Conservation (phyloP, 2,797 vertebrate species). For the Sebastes matsubarae region DNA sequence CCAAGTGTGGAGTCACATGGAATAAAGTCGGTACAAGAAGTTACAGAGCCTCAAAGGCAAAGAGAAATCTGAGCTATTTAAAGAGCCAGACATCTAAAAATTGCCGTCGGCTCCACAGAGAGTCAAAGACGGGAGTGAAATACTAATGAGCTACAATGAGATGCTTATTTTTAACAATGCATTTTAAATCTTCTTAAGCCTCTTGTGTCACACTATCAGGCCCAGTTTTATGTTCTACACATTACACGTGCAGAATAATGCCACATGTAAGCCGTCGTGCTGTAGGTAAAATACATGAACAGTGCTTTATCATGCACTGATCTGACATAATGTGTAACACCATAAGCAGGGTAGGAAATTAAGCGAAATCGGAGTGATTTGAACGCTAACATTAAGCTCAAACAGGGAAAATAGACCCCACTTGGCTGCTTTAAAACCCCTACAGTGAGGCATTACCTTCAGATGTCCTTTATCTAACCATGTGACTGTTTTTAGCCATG, state of each 20-base stretch:
- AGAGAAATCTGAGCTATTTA: slow-evolving; percentile 21
- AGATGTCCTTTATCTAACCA: not conserved
- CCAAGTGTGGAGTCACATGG: not conserved
- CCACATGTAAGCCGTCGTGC: not conserved
- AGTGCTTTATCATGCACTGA: slow-evolving; percentile 10
- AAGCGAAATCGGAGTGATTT: not conserved
- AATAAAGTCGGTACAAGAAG: not conserved
- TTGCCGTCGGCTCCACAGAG: slow-evolving; percentile 9
- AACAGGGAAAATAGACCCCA: not conserved
- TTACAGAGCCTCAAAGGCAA: not conserved
- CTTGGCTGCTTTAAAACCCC: not conserved
- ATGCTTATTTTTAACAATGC: not conserved
- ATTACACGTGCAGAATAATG: not conserved
- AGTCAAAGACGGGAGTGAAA: slow-evolving; percentile 4
- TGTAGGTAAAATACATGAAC: not conserved
- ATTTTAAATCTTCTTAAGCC: not conserved
- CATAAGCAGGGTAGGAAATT: slow-evolving; percentile 46
- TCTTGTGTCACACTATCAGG: not conserved
- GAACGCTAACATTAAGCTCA: not conserved
- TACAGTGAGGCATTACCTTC: not conserved
- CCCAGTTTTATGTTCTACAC: not conserved
- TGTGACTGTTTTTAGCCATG: not conserved
- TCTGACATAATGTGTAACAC: slow-evolving; percentile 14
- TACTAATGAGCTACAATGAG: slow-evolving; percentile 9
- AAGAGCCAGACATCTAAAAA: slow-evolving; percentile 18